phyloP scores from a whole-genome alignment of 2,797 vertebrate species.

The Sebastolobus altivelis region DNA sequence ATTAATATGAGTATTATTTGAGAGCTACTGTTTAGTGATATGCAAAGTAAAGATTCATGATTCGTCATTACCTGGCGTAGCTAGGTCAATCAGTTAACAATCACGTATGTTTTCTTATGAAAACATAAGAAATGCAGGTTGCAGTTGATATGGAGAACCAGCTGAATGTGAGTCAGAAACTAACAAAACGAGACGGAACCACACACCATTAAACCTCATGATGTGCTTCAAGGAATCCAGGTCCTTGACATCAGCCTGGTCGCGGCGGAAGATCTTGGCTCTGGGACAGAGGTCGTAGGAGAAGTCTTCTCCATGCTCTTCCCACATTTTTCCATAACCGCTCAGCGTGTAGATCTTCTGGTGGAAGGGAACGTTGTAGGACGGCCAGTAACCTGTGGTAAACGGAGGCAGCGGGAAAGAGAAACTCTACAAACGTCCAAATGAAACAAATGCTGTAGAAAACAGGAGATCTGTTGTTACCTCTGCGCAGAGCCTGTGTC shows the following conservation, averaged over 20 bases:
- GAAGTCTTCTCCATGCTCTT: constrained; percentile 87
- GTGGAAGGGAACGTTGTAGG: constrained; percentile 96
- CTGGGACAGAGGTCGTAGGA: constrained; percentile 94
- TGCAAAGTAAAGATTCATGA: background rate
- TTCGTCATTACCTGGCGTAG: background rate
- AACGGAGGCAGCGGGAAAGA: background rate
- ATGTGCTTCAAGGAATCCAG: constrained; percentile 90
- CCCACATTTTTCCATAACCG: constrained; percentile 87
- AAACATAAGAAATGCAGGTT: background rate
- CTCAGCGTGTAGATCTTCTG: constrained; percentile 89
- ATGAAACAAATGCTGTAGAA: background rate
- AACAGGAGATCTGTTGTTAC: constrained; percentile 68
- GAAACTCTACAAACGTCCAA: background rate
- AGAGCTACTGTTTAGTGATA: background rate
- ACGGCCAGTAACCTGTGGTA: constrained; percentile 93
- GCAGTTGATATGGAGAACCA: background rate
- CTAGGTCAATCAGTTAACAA: background rate
- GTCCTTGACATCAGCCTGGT: constrained; percentile 88
- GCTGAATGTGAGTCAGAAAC: background rate
- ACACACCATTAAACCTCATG: constrained; percentile 94
- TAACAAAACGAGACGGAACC: background rate
- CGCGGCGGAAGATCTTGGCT: constrained; percentile 96
- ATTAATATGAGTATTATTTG: background rate
- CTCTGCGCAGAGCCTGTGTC: constrained; percentile 89
- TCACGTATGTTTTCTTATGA: background rate